Percentiles rank a stretch among this genome's conserved stretches.
phyloP scores from a whole-genome alignment of 2,113 vertebrate species.

The Benitochromis conjunctus region DNA sequence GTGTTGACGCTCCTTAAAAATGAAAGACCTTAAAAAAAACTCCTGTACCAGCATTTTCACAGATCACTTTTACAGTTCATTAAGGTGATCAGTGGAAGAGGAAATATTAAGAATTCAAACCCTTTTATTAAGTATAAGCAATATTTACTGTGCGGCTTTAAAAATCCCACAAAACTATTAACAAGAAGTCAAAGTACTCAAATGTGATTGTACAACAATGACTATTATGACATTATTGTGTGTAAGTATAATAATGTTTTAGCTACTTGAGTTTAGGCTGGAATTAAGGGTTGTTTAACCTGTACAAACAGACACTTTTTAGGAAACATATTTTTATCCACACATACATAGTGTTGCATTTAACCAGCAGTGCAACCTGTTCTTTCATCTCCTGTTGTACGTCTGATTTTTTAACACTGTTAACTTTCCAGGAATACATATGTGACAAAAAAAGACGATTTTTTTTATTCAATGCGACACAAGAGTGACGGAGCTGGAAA shows the following conservation, averaged over 20 bases:
- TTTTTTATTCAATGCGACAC: neutral
- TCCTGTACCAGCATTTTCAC: neutral
- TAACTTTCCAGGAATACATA: no score
- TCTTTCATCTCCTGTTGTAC: neutral
- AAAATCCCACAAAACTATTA: neutral
- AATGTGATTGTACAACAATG: neutral
- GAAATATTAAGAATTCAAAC: neutral
- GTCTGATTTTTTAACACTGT: no score
- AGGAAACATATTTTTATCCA: no score
- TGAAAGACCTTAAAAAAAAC: neutral
- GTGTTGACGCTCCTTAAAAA: neutral
- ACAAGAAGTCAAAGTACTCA: neutral
- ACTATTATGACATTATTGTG: neutral
- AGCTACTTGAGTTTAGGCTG: no score
- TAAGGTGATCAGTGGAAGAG: neutral
- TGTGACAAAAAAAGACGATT: neutral
- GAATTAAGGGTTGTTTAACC: no score
- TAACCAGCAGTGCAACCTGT: neutral
- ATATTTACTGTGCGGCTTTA: neutral
- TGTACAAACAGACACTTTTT: no score
- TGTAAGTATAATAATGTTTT: no score
- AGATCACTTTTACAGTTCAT: neutral
- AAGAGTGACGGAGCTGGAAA: neutral
- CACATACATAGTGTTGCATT: neutral
- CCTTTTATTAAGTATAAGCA: neutral